Evolutionary conservation across 2,113 vertebrate species (phyloP).

Genomic region (Oncorhynchus masou): DNA sequence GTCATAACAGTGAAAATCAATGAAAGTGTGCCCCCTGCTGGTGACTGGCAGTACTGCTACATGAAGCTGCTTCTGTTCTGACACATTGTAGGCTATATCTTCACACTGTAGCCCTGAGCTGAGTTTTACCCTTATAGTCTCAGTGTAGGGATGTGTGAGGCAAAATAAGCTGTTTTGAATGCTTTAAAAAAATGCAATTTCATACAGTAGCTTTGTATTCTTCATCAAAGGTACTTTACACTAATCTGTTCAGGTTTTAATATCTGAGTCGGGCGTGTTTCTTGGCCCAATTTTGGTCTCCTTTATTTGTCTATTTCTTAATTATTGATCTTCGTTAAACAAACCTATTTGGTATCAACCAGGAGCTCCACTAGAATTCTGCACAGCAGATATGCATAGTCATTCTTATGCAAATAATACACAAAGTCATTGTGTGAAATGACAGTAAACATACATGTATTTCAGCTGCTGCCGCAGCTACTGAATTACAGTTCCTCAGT

Average conservation of each 20-base stretch:
- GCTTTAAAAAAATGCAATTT: background rate
- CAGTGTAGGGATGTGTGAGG: background rate
- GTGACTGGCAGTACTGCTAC: background rate
- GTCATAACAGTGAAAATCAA: background rate
- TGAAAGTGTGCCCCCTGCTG: conserved; percentile 14
- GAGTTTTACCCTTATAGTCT: background rate
- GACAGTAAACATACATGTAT: conserved; percentile 6
- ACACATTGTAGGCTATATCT: background rate
- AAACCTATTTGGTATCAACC: conserved; percentile 3
- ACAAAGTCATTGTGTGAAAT: conserved; percentile 20
- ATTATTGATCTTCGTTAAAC: background rate
- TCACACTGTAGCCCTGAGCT: background rate
- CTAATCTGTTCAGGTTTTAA: background rate
- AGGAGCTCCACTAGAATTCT: conserved; percentile 1
- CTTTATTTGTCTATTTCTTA: background rate
- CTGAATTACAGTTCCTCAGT: conserved; percentile 15
- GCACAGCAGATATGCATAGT: conserved; percentile 15
- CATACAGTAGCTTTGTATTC: background rate
- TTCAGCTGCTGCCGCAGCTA: conserved; percentile 3
- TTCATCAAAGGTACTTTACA: background rate
- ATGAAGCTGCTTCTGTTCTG: background rate
- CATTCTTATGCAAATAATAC: background rate
- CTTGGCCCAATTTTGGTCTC: background rate
- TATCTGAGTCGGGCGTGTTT: background rate
- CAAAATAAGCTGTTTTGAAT: background rate